Base-by-base conservation (phyloP, 2,888 invertebrate genomes). In the Eretmocerus hayati region DNA sequence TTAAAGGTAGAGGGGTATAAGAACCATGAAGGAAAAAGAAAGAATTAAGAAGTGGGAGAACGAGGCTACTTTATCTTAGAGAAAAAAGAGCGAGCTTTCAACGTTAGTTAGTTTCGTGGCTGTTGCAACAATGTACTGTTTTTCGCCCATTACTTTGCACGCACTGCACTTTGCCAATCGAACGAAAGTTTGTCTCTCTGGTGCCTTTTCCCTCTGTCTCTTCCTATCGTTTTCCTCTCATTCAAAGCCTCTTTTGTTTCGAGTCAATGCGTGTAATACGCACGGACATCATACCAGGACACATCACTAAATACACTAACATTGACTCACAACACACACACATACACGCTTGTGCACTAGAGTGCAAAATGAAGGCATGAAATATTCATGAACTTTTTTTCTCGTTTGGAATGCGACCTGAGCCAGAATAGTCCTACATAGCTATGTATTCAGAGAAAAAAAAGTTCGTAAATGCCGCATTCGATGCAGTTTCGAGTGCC, bases 81-180 rank as follows among this genome's bases (percentile, higher is more conserved):
- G n/a, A n/a, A n/a, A n/a, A n/a, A n/a, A n/a, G n/a, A n/a, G n/a
- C 40, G 21, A 42, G 42, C 21, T 13, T 23, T 16, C 23, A 26
- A n/a, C 21, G 8, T n/a, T 35, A 18, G 35, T 31, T 16, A 48
- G 40, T 40, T 40, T 44, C 35, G 36, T 38, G 30, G 39, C 44
- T 35, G 30, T 13, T 48, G 33, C 43, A 44, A 48, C 41, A 50
- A 42, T 42, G 20, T 42, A 20, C 46, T 50, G 21, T 46, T 50
- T 50, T 46, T 42, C 50, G 38, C 32, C 42, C 38, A 50, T 50
- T 46, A 46, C 33, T 11, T 20, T n/a, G 31, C 20, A n/a, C 15
- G 19, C 21, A 23, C 36, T 36, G 23, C n/a, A n/a, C n/a, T n/a
- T n/a, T n/a, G n/a, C n/a, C n/a, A n/a, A 43, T 39, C 35, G 43